Percentiles rank a stretch among this genome's conserved stretches.
These are phyloP conservation scores for Acomys russatus DNA, from an alignment of 2,797 vertebrate species.

Conservation along the genomic window DNA sequence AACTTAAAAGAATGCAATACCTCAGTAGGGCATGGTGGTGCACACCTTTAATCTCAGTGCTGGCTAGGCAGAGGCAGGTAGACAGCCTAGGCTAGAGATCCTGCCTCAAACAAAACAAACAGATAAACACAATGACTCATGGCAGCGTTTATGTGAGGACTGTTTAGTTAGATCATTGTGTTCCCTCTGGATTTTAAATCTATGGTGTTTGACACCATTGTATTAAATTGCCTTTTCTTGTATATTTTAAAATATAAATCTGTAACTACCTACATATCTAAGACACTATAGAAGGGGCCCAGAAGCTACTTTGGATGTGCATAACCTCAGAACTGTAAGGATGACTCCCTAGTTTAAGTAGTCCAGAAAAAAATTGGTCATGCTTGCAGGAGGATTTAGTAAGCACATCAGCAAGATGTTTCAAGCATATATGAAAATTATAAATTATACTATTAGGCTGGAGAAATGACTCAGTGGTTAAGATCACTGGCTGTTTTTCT, in stretches of 20 bases:
- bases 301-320: background rate
- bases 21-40: background rate
- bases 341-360: background rate
- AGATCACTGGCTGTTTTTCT: background rate
- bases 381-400: background rate
- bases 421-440: background rate
- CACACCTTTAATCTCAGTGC: background rate
- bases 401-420: background rate
- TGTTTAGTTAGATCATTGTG: background rate
- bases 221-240: background rate
- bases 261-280: background rate
- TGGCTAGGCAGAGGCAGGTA: background rate
- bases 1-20: background rate
- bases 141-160: background rate
- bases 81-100: background rate
- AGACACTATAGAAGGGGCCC: background rate
- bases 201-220: background rate
- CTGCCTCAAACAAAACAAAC: background rate
- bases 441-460: background rate
- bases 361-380: background rate
- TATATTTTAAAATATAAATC: conserved; percentile 7
- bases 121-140: background rate
- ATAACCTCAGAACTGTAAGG: background rate
- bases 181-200: conserved; percentile 20
- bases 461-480: background rate